Base-by-base conservation (phyloP, 1,140 invertebrate genomes). In the Dryas iulia region DNA sequence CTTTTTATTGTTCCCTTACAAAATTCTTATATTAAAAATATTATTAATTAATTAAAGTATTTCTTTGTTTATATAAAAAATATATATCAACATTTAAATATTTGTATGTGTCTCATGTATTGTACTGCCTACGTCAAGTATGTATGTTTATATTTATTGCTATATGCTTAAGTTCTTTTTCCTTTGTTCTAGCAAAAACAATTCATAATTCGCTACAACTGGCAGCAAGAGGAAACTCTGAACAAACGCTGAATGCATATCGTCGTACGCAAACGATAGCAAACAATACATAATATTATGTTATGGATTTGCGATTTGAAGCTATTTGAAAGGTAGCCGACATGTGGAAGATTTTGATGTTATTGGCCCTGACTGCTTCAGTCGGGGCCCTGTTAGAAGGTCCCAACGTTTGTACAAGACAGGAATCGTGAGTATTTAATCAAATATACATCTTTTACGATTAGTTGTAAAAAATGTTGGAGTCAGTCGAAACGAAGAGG, bases 361-460 rank as follows among this genome's bases (percentile, higher is more conserved):
- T 84, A 6, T 52, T 89, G 39, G 71, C 68, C 23, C 65, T 86
- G 66, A 59, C 77, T 35, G 66, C 64, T 10, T 71, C 77, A 14
- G 72, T 67, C 35, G 59, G 58, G 21, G 84, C 82, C 3, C 59
- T 82, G 12, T 77, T 90, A 0, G 86, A 88, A 62, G 88, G 88
- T n/a, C 86, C 88, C 33, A 90, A 89, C 71, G 88, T 90, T n/a
- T 90, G 88, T 71, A 87, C 80, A 24, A 77, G 79, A 69, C 84
- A 90, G 60, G 82, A 89, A 77, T 61, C 81, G 88, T 90, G 69
- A 89, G 88, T 87, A 73, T 59, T 35, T 47, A 2, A 5, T 47
- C 3, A 21, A 47, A 6, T 35, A 47, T 47, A n/a, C n/a, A n/a
- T n/a, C n/a, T n/a, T n/a, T n/a, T n/a, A n/a, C n/a, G n/a, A n/a